Evolutionary conservation across 1,140 invertebrate genomes (phyloP).

Genomic region (honey bee (Apis mellifera)): Amel_HAv3.1 CM009938.2:6861501-6862000

Average conservation of each 20-base stretch:
- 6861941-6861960: too few relatives aligned
- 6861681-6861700: background rate
- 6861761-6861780: conserved; percentile 28
- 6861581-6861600: background rate
- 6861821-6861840: background rate
- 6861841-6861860: background rate
- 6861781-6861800: conserved; percentile 13
- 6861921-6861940: too few relatives aligned
- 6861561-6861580: background rate
- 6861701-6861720: conserved; percentile 17
- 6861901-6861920: too few relatives aligned
- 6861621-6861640: conserved; percentile 15
- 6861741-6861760: conserved; percentile 16
- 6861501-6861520: too few relatives aligned
- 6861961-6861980: too few relatives aligned
- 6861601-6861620: background rate
- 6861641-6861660: background rate
- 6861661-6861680: conserved; percentile 11
- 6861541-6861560: background rate
- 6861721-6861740: conserved; percentile 1
- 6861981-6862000: too few relatives aligned
- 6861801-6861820: conserved; percentile 1
- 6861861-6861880: background rate
- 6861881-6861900: too few relatives aligned
- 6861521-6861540: too few relatives aligned